Percentiles rank a stretch among this genome's conserved stretches.
Evolutionary conservation across 1,140 invertebrate genomes (phyloP).

Genomic region (Drosophila quadrilineata): DNA sequence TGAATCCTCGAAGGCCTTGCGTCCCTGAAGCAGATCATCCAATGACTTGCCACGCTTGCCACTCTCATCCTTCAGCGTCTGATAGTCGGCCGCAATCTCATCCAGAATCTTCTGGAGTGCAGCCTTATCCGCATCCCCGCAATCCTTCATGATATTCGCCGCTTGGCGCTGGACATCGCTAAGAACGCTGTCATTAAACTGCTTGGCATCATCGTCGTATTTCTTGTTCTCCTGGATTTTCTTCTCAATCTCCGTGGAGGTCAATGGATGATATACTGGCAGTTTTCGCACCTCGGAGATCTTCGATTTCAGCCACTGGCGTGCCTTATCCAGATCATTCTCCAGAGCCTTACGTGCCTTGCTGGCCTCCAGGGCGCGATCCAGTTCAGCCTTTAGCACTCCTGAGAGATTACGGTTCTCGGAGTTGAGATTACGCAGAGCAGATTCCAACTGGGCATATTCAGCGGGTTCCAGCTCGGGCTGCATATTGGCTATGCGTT

Average conservation of each 20-base stretch:
- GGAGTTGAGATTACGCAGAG: conserved; percentile 85
- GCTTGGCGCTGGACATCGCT: conserved; percentile 89
- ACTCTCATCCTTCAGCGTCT: conserved; percentile 86
- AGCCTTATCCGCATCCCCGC: conserved; percentile 87
- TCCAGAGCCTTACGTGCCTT: conserved; percentile 89
- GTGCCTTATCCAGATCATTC: conserved; percentile 88
- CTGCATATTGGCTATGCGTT: conserved; percentile 91
- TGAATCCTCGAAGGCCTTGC: conserved; percentile 90
- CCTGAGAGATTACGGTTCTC: conserved; percentile 88
- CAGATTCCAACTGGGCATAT: conserved; percentile 87
- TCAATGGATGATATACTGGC: conserved; percentile 88
- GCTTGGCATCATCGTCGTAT: conserved; percentile 88
- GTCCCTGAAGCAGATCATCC: conserved; percentile 87
- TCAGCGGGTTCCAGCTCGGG: conserved; percentile 92
- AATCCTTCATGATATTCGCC: conserved; percentile 89
- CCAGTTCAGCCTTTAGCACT: conserved; percentile 88
- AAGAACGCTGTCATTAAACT: conserved; percentile 89
- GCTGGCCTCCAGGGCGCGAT: conserved; percentile 85
- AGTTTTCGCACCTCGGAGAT: conserved; percentile 89
- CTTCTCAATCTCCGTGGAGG: conserved; percentile 88
- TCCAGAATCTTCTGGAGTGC: conserved; percentile 86
- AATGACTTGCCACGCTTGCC: conserved; percentile 88
- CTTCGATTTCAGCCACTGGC: conserved; percentile 89
- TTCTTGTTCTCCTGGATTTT: conserved; percentile 88
- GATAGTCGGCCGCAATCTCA: conserved; percentile 86